phyloP scores from a whole-genome alignment of 2,113 vertebrate genomes.

The Globicephala melas region DNA sequence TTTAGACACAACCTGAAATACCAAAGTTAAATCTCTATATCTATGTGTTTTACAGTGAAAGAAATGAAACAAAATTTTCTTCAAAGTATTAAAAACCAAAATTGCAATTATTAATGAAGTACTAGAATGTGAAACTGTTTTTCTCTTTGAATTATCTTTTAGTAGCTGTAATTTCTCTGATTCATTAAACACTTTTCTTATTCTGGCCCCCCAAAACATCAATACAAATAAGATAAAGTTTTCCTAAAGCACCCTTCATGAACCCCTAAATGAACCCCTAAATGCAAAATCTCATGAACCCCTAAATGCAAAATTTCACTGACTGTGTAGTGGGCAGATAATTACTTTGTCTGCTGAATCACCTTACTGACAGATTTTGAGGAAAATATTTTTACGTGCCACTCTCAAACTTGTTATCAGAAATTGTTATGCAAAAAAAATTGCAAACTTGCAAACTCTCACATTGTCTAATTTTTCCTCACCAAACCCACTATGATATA shows the following conservation, averaged over 20 bases:
- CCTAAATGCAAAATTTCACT: neutral
- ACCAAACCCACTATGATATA: neutral
- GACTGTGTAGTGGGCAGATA: neutral
- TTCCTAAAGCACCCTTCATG: neutral
- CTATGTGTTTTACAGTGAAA: constrained; percentile 3
- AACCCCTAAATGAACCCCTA: neutral
- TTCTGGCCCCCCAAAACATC: neutral
- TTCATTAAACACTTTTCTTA: neutral
- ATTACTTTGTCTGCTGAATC: neutral
- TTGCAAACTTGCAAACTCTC: neutral
- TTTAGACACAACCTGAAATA: neutral
- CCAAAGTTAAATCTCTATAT: constrained; percentile 16
- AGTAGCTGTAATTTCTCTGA: neutral
- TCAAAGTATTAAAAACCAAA: constrained; percentile 17
- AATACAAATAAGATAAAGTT: neutral
- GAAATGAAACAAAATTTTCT: neutral
- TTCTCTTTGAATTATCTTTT: neutral
- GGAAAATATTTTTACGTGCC: neutral
- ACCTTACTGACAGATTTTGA: neutral
- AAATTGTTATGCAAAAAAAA: neutral
- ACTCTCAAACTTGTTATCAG: neutral
- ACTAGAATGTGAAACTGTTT: neutral
- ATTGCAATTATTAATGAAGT: neutral
- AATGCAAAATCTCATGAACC: neutral
- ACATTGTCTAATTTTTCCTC: neutral